Base-by-base conservation (phyloP, 1,140 invertebrate genomes). In the Trissolcus basalis region DNA sequence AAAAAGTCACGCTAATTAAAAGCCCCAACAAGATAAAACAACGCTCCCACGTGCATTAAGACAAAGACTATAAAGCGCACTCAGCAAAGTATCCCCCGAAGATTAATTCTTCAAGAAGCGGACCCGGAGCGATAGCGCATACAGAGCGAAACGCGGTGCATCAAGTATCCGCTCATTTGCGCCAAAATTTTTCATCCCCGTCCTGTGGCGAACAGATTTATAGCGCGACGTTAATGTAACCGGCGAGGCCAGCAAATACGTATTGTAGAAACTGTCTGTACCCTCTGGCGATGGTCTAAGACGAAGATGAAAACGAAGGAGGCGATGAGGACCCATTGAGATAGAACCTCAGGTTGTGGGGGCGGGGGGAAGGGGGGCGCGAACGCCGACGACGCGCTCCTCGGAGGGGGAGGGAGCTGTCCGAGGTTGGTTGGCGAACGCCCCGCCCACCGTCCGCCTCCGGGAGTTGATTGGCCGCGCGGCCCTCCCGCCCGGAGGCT, bases 401-500 rank as follows among this genome's bases (percentile, higher is more conserved):
- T 11, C 33, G 71, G 35, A 53, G 71, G 32, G 53, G 68, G 58
- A 65, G 54, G 49, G 39, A 73, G 36, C 44, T 19, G 73, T 59
- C 61, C 79, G 79, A 85, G 76, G 83, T 87, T 87, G 86, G 86
- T 80, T 79, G 78, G 51, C 67, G 61, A 54, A 68, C 43, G 81
- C 82, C 79, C 83, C 87, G 86, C 86, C 87, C 81, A 78, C 56
- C 74, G 73, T 63, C 81, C 86, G 86, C 85, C 87, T 83, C 82
- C 80, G 61, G 58, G 11, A 60, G 35, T 65, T 73, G 72, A 88
- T 88, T 88, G 87, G 87, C 71, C 80, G 78, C 65, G 54, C 59
- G 74, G 80, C 78, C 80, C 81, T 84, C 82, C 82, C 84, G 85
- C 85, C 85, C 82, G 76, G 78, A 83, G 86, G 81, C 85, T 88